These are phyloP conservation scores for Hemicrepidius hirtus DNA, from an alignment of 2,888 invertebrate species.

Conservation along the genomic window DNA sequence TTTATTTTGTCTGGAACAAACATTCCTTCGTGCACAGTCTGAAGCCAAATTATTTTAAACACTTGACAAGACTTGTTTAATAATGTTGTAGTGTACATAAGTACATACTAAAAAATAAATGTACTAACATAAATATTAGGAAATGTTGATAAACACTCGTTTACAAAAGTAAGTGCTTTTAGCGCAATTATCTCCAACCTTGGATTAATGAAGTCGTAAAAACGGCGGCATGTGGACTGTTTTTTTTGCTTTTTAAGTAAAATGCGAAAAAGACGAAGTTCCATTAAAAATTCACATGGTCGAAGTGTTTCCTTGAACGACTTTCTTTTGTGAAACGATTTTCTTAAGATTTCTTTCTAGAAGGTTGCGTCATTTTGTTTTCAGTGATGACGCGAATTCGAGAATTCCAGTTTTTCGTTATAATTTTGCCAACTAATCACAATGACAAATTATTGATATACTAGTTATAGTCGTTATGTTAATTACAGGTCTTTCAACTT, in stretches of 20 bases:
- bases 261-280: neutral
- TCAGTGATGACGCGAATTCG: neutral
- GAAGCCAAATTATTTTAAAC: constrained; percentile 19
- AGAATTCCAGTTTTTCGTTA: neutral
- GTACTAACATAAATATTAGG: constrained; percentile 22
- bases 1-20: constrained; percentile 17
- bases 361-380: constrained; percentile 6
- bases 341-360: constrained; percentile 2
- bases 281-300: constrained; percentile 17
- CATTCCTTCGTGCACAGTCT: constrained; percentile 18
- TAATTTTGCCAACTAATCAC: constrained; percentile 12
- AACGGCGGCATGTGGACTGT: neutral
- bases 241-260: constrained; percentile 3
- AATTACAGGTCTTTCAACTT: neutral
- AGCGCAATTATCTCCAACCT: constrained; percentile 19
- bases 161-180: neutral
- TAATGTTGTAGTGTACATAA: constrained; percentile 1
- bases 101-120: no score
- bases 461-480: constrained; percentile 2
- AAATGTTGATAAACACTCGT: constrained; percentile 19
- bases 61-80: neutral
- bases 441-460: constrained; percentile 15
- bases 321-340: constrained; percentile 14
- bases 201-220: neutral
- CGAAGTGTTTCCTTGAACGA: constrained; percentile 8